These are phyloP conservation scores for Portevinia maculata DNA, from an alignment of 2,888 invertebrate species.

Conservation along the genomic window DNA sequence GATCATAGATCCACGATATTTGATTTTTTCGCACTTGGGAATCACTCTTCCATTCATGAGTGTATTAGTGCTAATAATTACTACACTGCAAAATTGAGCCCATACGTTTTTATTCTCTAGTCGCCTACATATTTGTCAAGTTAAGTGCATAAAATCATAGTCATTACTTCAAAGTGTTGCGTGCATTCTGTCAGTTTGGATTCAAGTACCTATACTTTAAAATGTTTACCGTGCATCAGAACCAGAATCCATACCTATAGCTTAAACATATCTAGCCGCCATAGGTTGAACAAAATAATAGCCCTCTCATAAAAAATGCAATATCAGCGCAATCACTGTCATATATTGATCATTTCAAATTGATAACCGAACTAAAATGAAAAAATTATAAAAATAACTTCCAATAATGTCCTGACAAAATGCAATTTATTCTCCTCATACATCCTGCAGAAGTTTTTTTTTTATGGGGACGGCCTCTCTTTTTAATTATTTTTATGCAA, in stretches of 20 bases:
- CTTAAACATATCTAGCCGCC: conserved; percentile 10
- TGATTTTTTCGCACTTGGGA: too few relatives aligned
- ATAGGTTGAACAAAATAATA: not conserved
- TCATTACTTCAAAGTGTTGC: too few relatives aligned
- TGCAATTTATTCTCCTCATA: conserved; percentile 62
- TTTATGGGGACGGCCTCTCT: conserved; percentile 39
- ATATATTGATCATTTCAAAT: conserved; percentile 61
- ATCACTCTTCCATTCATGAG: too few relatives aligned
- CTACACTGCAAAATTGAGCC: too few relatives aligned
- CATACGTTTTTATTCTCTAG: too few relatives aligned
- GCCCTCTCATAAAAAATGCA: conserved; percentile 11
- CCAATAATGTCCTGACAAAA: conserved; percentile 73
- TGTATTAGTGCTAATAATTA: too few relatives aligned
- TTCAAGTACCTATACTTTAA: too few relatives aligned
- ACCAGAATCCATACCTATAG: not conserved
- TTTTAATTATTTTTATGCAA: conserved; percentile 73
- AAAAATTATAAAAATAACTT: conserved; percentile 27
- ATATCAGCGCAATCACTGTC: conserved; percentile 43
- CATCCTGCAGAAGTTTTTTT: conserved; percentile 10
- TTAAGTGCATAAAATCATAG: too few relatives aligned
- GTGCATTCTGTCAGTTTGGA: too few relatives aligned
- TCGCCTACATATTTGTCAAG: too few relatives aligned
- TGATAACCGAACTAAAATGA: conserved; percentile 64
- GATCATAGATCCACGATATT: too few relatives aligned
- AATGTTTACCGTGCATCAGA: not conserved